Evolutionary conservation across 2,888 invertebrate genomes (phyloP), one percentile per base, ranked within the genome.

Genomic region (Proisotoma minuta): DNA sequence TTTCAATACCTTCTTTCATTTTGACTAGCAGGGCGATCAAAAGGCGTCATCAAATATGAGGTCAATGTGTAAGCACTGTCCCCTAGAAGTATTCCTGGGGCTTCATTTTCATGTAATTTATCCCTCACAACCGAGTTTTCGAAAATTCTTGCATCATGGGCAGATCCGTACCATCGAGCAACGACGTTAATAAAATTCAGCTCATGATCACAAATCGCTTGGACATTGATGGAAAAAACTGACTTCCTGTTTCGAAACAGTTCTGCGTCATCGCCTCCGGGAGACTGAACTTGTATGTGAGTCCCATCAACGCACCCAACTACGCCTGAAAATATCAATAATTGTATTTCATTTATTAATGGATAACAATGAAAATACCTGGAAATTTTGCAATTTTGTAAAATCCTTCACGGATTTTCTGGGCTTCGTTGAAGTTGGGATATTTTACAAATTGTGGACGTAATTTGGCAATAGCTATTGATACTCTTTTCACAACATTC

Each of bases 161-260:
- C 65, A 2, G 62, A 62, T 22, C 59, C 59, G 23, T 65, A 62
- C 65, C 62, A 65, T 28, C 62, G 27, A 23, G 62, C 65, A 1
- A 65, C 59, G 5, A 61, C n/a, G 39, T 65, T 59, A n/a, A 56
- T 62, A 26, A 65, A 62, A 2, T 49, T 53, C 5, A 64, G 27
- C 15, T 53, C 20, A 8, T 43, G n/a, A 20, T 63, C 58, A 58
- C 66, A 66, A 12, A 63, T 34, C 23, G n/a, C 60, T 49, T 66
- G 63, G 1, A 63, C 63, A 28, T 66, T 66, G 0, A 66, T 57
- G 8, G 63, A 66, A 34, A 60, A 66, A n/a, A 3, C 12, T n/a
- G 52, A 34, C 34, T 66, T 66, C 18, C 63, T 40, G 27, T 66
- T 66, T 49, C 66, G 26, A 26, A 63, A 66, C 12, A 63, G 22